These are phyloP conservation scores for Labrus mixtus DNA, from an alignment of 2,113 vertebrate genomes.

Conservation along the genomic window DNA sequence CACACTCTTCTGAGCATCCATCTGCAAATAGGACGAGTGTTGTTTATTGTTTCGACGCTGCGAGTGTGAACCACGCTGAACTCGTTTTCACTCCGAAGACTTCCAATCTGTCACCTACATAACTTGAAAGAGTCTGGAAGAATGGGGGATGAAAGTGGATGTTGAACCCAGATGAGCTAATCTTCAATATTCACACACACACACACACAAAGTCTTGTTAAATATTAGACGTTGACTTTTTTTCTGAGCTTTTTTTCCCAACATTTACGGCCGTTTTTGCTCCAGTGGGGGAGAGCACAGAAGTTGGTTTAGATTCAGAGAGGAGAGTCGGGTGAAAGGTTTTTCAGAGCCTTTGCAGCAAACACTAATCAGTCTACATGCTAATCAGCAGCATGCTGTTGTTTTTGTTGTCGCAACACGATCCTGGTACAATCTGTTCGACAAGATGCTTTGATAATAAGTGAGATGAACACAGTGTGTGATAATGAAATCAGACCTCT, in stretches of 20 bases:
- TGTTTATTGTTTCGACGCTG: constrained; percentile 49
- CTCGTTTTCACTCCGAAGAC: constrained; percentile 24
- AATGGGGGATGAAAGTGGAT: constrained; percentile 23
- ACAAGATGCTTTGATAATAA: constrained; percentile 40
- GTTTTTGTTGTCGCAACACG: constrained; percentile 32
- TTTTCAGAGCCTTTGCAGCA: constrained; percentile 17
- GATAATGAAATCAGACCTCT: constrained; percentile 67
- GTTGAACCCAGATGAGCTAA: constrained; percentile 13
- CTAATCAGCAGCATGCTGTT: constrained; percentile 15
- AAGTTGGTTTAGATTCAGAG: background rate
- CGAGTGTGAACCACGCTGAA: constrained; percentile 46
- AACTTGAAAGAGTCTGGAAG: constrained; percentile 36
- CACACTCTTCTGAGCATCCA: constrained; percentile 25
- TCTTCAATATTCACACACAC: constrained; percentile 24
- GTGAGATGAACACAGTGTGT: constrained; percentile 60
- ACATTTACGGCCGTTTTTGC: constrained; percentile 9
- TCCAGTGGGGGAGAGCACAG: background rate
- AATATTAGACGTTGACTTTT: constrained; percentile 20
- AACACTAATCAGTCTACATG: constrained; percentile 42
- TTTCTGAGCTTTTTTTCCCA: background rate
- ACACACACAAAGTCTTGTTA: constrained; percentile 1
- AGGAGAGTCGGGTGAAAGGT: constrained; percentile 5
- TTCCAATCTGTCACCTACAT: constrained; percentile 37
- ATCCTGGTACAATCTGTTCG: constrained; percentile 12
- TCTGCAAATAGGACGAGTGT: background rate